A percentile compares a stretch with the other conserved stretches of the same genome.
phyloP scores from a whole-genome alignment of 92 coral and sea anemone genomes.

The Phenganax stokvisi region DNA sequence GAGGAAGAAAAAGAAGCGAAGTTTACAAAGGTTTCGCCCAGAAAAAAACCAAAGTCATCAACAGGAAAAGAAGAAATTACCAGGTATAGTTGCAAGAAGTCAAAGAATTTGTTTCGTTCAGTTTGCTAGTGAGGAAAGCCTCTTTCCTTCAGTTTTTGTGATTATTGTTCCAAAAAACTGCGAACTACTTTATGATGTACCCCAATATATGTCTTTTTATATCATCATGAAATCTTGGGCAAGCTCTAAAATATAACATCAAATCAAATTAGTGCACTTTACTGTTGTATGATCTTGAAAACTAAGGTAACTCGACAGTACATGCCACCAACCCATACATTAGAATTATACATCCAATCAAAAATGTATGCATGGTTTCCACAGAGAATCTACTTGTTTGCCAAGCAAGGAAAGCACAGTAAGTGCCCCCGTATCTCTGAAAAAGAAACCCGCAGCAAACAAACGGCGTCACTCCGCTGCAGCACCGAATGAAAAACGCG shows the following conservation, averaged over 20 bases:
- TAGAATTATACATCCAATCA: background rate
- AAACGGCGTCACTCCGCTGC: background rate
- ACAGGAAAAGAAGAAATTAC: background rate
- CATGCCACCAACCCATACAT: background rate
- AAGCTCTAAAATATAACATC: no score
- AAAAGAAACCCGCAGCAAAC: background rate
- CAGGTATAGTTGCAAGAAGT: background rate
- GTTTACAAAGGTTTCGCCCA: constrained; percentile 14
- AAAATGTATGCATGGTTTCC: background rate
- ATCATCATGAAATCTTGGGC: no score
- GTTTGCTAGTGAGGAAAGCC: no score
- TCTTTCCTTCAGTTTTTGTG: no score
- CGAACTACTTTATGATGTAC: no score
- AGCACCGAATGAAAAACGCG: constrained; percentile 5
- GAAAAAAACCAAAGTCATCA: background rate
- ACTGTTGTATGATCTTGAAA: no score
- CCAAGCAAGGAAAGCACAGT: background rate
- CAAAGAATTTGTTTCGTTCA: no score
- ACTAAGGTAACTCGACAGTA: background rate
- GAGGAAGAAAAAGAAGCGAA: constrained; percentile 2
- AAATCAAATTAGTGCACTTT: no score
- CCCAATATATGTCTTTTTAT: no score
- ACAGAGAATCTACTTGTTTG: background rate
- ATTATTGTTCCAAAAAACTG: no score
- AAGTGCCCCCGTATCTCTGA: background rate